Conservation (phyloP, 2,113 vertebrate species). For the Notechis scutatus region DNA sequence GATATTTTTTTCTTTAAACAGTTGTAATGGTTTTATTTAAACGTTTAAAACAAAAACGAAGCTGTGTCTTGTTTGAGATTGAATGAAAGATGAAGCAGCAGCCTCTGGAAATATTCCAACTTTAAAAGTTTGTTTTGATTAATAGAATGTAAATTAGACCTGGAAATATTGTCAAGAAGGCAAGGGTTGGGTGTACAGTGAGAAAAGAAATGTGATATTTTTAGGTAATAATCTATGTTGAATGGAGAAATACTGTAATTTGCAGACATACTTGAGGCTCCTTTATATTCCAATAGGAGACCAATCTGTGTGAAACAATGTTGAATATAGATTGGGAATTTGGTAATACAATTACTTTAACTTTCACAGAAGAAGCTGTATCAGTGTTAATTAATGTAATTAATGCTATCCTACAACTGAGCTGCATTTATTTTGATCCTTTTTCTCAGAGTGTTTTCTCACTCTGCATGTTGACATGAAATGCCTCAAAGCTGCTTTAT, state of each 20-base stretch:
- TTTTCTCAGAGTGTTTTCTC: not conserved
- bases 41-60: conserved; percentile 1
- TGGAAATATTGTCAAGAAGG: not conserved
- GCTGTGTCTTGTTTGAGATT: not conserved
- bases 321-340: not conserved
- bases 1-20: not conserved
- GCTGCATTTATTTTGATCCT: not conserved
- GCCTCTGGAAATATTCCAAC: not conserved
- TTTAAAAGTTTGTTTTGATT: not conserved
- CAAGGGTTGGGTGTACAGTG: not conserved
- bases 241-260: not conserved
- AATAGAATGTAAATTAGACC: not conserved
- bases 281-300: not conserved
- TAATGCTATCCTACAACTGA: not conserved
- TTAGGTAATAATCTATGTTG: not conserved
- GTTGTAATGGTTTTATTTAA: not conserved
- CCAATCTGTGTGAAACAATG: not conserved
- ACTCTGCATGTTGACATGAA: not conserved
- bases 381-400: not conserved
- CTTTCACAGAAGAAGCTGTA: not conserved
- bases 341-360: not conserved
- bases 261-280: not conserved
- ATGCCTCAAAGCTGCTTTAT: not conserved
- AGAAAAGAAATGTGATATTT: not conserved
- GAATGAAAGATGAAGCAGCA: not conserved